Base-by-base conservation (phyloP, 2,113 vertebrate genomes). In the Calypte anna region DNA sequence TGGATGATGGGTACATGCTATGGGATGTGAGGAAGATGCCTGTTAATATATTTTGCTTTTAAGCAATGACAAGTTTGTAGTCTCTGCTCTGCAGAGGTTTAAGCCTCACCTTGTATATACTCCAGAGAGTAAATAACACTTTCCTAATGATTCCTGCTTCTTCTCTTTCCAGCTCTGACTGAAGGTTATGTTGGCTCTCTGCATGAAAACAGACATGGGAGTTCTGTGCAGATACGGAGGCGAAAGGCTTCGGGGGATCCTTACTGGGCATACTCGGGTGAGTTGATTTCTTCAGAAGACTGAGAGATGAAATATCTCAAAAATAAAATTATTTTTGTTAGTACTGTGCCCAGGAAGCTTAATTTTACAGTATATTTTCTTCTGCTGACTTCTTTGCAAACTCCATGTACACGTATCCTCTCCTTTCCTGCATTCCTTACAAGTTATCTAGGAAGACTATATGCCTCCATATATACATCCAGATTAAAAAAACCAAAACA, bases 221-320 rank as follows among this genome's bases (percentile, higher is more conserved):
- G 96, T 89, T 97, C 97, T 1, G 97, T 97, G 59, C 98, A 98
- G 91, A 98, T 98, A 93, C 98, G 98, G 78, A 97, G 97, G 84
- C 97, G 98, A 67, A 99, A 99, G 81, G 98, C 98, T 68, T 97
- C 98, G 0, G 98, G 98, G 69, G 98, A 99, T 96, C 98, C 98
- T 28, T 99, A 99, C 97, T 99, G 99, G 99, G 99, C 99, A 6
- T 99, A 99, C 94, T 99, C 99, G 40, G 99, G 99, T 99, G 96
- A 96, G 98, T 94, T 13, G 48, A 27, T 20, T 21, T 44, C 57
- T 44, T 62, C 55, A 33, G 55, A 91, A 33, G 48, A 58, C 33
- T 25, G 9, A 83, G 68, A 57, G 12, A 18, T 46, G 14, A 66
- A 68, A 58, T 24, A 62, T 2, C 31, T 68, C 59, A 27, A 33